Conservation (phyloP, 2,888 invertebrate species). For the Dryococelus australis region DNA sequence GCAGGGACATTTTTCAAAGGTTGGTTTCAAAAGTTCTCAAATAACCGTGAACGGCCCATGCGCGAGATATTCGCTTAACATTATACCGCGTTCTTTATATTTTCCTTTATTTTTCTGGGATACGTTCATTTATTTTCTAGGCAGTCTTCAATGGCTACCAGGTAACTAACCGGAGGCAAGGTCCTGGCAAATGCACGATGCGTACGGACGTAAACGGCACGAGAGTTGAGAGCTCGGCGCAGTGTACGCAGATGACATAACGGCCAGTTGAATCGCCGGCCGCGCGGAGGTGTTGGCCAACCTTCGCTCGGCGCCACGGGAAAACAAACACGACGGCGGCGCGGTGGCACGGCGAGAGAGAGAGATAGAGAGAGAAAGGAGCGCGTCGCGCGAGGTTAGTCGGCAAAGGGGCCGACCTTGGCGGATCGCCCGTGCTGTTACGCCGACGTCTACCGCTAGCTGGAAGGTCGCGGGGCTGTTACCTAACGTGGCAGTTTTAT, state of each 20-base stretch:
- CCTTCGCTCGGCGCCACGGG: not conserved
- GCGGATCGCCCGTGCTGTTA: slow-evolving; percentile 4
- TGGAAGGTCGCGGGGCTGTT: not conserved
- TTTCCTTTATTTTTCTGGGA: no score
- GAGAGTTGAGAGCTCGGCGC: not conserved
- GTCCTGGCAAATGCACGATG: not conserved
- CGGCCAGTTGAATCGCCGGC: not conserved
- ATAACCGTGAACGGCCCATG: no score
- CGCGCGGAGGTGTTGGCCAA: not conserved
- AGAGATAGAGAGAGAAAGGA: not conserved
- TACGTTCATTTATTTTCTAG: no score
- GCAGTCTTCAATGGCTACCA: no score
- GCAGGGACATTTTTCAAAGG: no score
- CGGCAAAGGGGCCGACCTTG: slow-evolving; percentile 3
- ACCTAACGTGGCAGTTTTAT: not conserved
- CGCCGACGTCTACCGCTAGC: slow-evolving; percentile 3
- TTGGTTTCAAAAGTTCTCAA: no score
- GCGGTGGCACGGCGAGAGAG: not conserved
- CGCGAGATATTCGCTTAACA: no score
- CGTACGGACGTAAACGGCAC: not conserved
- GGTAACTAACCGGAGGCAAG: not conserved
- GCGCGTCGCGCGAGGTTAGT: not conserved
- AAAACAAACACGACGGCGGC: not conserved
- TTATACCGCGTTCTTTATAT: no score
- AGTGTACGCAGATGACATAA: not conserved